phyloP scores from a whole-genome alignment of 92 coral and sea anemone genomes.

The Siderastrea radians region DNA sequence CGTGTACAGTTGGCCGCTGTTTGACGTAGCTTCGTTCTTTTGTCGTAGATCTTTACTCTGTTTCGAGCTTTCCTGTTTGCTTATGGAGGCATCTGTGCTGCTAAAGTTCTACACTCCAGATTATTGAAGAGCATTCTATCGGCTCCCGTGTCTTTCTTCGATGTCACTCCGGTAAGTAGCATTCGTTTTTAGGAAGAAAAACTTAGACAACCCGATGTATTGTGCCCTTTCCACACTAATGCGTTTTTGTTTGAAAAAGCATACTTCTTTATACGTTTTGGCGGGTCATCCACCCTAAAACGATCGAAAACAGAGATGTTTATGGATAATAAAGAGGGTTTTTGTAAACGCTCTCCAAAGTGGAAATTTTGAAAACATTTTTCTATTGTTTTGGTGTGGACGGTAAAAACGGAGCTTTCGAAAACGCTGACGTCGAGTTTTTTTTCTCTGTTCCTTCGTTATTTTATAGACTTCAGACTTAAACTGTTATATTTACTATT shows the following conservation, averaged over 20 bases:
- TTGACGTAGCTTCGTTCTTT: neutral
- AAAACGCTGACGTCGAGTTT: too few relatives aligned
- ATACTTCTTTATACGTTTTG: too few relatives aligned
- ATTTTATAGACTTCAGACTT: neutral
- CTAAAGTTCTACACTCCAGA: conserved; percentile 81
- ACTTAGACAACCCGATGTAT: too few relatives aligned
- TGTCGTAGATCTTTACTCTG: conserved; percentile 87
- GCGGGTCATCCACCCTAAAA: too few relatives aligned
- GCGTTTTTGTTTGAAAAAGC: neutral
- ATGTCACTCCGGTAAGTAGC: conserved; percentile 91
- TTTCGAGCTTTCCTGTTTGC: conserved; percentile 97
- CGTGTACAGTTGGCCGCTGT: neutral
- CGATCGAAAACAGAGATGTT: too few relatives aligned
- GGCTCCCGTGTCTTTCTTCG: conserved; percentile 97
- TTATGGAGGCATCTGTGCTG: conserved; percentile 96
- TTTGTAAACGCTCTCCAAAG: too few relatives aligned
- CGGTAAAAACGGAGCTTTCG: too few relatives aligned
- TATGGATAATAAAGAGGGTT: too few relatives aligned
- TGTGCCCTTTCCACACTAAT: too few relatives aligned
- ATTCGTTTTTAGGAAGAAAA: too few relatives aligned
- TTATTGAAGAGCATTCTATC: conserved; percentile 87
- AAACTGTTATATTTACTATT: neutral
- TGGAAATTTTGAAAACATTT: too few relatives aligned
- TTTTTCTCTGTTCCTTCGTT: neutral
- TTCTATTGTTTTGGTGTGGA: too few relatives aligned